Conservation (phyloP, 2,113 vertebrate species). For the Lepidiolamprologus cunningtoni region DNA sequence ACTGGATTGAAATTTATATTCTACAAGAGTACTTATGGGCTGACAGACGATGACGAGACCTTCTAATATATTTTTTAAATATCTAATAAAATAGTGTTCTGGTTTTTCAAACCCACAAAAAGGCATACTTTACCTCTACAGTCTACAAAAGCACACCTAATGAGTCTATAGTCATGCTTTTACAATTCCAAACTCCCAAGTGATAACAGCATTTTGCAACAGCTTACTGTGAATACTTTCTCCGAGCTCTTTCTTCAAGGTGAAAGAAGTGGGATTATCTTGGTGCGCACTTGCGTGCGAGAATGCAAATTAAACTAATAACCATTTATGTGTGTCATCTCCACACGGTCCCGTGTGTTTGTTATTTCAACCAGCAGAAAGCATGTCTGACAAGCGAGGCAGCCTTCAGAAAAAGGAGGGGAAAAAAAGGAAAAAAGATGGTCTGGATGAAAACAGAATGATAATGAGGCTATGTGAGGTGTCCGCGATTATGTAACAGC, state of each 20-base stretch:
- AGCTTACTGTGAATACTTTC: background rate
- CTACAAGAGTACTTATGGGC: background rate
- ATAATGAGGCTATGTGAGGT: constrained; percentile 10
- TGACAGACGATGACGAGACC: background rate
- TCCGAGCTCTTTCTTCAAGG: background rate
- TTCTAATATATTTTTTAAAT: background rate
- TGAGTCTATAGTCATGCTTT: background rate
- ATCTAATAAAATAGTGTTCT: background rate
- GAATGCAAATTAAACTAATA: background rate
- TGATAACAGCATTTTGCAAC: background rate
- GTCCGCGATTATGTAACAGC: constrained; percentile 8
- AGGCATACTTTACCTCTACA: background rate
- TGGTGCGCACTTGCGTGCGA: background rate
- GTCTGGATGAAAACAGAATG: background rate
- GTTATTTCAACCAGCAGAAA: background rate
- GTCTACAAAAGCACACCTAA: background rate
- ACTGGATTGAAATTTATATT: background rate
- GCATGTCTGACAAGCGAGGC: background rate
- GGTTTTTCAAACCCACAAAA: background rate
- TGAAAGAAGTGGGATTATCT: background rate
- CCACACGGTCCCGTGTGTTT: background rate
- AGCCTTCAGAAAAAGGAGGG: background rate
- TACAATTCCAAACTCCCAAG: background rate
- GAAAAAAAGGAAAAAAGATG: rapidly evolving
- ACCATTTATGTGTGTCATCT: background rate